Evolutionary conservation across 2,113 vertebrate genomes (phyloP).

Genomic region (Oreochromis tanganicae): DNA sequence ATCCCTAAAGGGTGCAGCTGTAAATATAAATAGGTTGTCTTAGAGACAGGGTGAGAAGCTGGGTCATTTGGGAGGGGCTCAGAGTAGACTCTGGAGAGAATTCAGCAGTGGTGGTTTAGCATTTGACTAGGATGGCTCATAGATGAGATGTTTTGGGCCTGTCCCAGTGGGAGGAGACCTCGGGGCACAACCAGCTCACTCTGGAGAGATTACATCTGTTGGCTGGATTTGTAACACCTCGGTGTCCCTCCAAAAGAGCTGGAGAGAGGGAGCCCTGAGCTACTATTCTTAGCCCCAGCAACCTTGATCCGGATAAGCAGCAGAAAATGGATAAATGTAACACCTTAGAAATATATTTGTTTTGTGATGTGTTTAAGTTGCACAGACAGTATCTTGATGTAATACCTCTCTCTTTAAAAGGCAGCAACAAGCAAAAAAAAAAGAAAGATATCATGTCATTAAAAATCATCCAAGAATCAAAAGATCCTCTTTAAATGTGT

Average conservation of each 20-base stretch:
- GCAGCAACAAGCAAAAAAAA: background rate
- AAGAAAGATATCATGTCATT: too few species aligned
- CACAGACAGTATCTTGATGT: background rate
- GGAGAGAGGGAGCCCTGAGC: rapidly evolving
- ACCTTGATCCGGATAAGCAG: rapidly evolving
- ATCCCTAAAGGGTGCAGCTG: background rate
- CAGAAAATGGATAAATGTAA: background rate
- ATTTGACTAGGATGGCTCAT: background rate
- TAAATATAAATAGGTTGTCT: background rate
- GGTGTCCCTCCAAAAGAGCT: background rate
- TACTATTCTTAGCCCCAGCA: background rate
- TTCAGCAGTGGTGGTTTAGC: background rate
- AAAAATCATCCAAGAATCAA: background rate
- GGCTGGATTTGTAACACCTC: background rate
- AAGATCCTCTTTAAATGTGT: background rate
- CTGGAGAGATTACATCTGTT: background rate
- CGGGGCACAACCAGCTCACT: background rate
- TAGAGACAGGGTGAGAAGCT: background rate
- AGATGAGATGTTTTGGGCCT: background rate
- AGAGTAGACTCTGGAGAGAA: background rate
- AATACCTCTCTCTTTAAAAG: background rate
- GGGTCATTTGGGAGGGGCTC: background rate
- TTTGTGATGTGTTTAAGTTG: background rate
- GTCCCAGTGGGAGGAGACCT: background rate
- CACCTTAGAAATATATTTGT: background rate